These are phyloP conservation scores for Amblyopsis rosae DNA, from an alignment of 2,113 vertebrate species.

Conservation along the genomic window DNA sequence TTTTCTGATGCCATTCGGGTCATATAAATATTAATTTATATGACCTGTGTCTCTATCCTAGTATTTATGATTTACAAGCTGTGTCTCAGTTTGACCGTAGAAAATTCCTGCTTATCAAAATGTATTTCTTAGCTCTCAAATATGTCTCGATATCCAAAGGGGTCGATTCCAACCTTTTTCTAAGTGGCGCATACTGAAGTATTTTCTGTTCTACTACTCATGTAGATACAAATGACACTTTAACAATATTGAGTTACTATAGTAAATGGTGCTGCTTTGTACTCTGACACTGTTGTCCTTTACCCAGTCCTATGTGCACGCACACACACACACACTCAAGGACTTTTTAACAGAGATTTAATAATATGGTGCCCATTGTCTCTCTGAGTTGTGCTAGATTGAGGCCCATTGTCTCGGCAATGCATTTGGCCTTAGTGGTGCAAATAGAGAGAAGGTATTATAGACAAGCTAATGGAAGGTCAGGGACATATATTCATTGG, in stretches of 20 bases:
- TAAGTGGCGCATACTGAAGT: constrained; percentile 45
- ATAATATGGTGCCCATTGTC: constrained; percentile 69
- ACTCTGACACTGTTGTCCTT: constrained; percentile 78
- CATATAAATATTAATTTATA: constrained; percentile 47
- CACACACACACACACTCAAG: constrained; percentile 68
- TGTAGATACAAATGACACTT: constrained; percentile 79
- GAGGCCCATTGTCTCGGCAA: constrained; percentile 72
- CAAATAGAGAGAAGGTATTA: constrained; percentile 47
- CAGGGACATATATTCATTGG: constrained; percentile 22
- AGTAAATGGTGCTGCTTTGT: constrained; percentile 85
- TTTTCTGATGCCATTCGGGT: constrained; percentile 40
- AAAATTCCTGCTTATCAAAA: constrained; percentile 36
- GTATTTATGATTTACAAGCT: constrained; percentile 45
- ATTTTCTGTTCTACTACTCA: constrained; percentile 66
- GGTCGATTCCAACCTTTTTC: constrained; percentile 44
- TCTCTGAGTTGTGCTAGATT: constrained; percentile 60
- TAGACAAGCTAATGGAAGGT: constrained; percentile 27
- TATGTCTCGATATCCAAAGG: constrained; percentile 31
- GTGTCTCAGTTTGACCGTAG: constrained; percentile 52
- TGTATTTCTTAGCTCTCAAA: constrained; percentile 37
- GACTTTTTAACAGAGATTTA: constrained; percentile 78
- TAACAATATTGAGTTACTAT: constrained; percentile 78
- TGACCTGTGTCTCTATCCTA: constrained; percentile 51
- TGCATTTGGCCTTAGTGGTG: constrained; percentile 49
- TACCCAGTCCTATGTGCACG: constrained; percentile 66